Evolutionary conservation across 1,140 invertebrate species (phyloP), one percentile per base, ranked within the genome.

Genomic region (Dendrolimus kikuchii): DNA sequence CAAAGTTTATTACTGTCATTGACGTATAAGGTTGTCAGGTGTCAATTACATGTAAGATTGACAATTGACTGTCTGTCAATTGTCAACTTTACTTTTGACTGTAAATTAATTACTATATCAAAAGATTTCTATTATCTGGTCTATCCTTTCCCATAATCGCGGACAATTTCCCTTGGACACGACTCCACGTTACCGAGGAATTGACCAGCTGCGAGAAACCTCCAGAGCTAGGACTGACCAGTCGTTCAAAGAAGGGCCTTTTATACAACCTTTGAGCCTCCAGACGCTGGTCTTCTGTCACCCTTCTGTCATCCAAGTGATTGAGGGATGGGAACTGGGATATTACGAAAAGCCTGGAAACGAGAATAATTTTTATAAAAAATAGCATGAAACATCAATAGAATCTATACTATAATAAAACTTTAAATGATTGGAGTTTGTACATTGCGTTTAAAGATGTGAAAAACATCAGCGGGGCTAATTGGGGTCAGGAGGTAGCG

Each of bases 291-390:
- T 92, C 90, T 5, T 82, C 61, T 2, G 91, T 92, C 5, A 94
- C 89, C 41, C 71, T 68, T 49, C 90, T 77, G 68, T 93, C 92
- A 68, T 94, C 92, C 57, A 93, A 77, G 66, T 93, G 91, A 5
- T 88, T 62, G 10, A 93, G 74, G 2, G 85, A 84, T 4, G 91
- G 89, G 65, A 94, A 92, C 71, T 91, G 89, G 0, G 92, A 93
- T 69, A 93, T 90, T 5, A 93, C 88, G 72, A 91, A 93, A n/a
- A 93, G 82, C 64, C 92, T 92, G 67, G 4, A 88, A 23, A 23
- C 23, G 23, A 23, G 23, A 23, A 23, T 23, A 3, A 23, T 2
- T 23, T 23, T 23, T 23, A 23, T 23, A 23, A 23, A 2, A 23
- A 2, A 23, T 23, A 23, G 23, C 23, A 23, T 23, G 23, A 23